phyloP scores from a whole-genome alignment of 2,888 invertebrate genomes.

The Saturnia japonica region DNA sequence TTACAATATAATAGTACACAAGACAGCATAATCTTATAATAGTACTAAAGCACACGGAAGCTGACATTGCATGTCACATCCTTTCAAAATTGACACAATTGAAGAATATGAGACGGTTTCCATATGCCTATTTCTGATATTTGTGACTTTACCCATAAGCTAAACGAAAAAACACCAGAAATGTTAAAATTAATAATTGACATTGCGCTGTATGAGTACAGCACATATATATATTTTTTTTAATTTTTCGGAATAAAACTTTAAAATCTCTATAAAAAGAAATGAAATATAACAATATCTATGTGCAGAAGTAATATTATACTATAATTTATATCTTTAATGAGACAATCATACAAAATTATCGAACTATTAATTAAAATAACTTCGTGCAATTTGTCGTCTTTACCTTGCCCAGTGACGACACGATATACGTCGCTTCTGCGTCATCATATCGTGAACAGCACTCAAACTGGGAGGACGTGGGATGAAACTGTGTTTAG shows the following conservation, averaged over 20 bases:
- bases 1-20: too few species aligned
- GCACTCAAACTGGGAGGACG: conserved; percentile 74
- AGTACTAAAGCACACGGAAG: too few species aligned
- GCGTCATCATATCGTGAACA: conserved; percentile 76
- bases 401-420: conserved; percentile 58
- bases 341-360: neutral
- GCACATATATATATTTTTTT: neutral
- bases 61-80: too few species aligned
- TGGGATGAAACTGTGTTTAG: conserved; percentile 58
- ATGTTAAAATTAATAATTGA: neutral
- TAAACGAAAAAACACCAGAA: too few species aligned
- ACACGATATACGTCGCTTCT: conserved; percentile 64
- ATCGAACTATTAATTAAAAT: conserved; percentile 27
- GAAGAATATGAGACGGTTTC: too few species aligned
- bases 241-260: neutral
- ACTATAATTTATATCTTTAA: neutral
- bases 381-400: conserved; percentile 50
- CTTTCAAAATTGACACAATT: too few species aligned
- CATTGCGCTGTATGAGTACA: conserved; percentile 20
- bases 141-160: too few species aligned
- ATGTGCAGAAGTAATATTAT: conserved; percentile 30
- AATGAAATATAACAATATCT: neutral
- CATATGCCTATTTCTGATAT: too few species aligned
- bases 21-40: too few species aligned
- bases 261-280: neutral